These are phyloP conservation scores for Synaphobranchus kaupii DNA, from an alignment of 2,797 vertebrate genomes.

Conservation along the genomic window DNA sequence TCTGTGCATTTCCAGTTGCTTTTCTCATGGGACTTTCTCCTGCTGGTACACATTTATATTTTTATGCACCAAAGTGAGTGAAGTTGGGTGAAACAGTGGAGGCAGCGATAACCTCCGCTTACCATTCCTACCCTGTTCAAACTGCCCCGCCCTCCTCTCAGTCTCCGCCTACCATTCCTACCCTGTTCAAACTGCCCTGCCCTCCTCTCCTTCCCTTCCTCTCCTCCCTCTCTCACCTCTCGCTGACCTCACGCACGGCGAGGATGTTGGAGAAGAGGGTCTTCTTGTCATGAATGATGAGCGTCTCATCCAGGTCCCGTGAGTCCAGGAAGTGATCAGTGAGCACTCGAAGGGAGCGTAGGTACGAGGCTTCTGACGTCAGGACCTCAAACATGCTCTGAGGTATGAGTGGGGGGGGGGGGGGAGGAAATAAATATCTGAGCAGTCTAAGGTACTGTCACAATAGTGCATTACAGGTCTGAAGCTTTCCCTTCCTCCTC, in stretches of 20 bases:
- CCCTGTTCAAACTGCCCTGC: not conserved
- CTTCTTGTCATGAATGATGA: slow-evolving; percentile 72
- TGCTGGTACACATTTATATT: not conserved
- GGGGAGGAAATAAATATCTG: not conserved
- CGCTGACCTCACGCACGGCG: slow-evolving; percentile 73
- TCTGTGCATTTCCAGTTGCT: not conserved
- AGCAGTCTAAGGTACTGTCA: not conserved
- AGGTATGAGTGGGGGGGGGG: slow-evolving; percentile 36
- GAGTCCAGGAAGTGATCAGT: slow-evolving; percentile 74
- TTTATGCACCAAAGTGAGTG: not conserved
- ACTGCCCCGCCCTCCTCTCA: not conserved
- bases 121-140: not conserved
- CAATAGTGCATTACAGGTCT: not conserved
- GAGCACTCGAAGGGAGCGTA: slow-evolving; percentile 72
- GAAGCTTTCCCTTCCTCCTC: not conserved
- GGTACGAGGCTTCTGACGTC: slow-evolving; percentile 76
- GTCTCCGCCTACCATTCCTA: not conserved
- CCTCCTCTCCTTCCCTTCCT: not conserved
- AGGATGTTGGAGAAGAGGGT: slow-evolving; percentile 78
- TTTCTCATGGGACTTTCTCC: not conserved
- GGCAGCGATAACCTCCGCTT: not conserved
- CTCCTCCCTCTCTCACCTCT: slow-evolving; percentile 62
- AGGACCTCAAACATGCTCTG: slow-evolving; percentile 80
- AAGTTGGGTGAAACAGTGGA: not conserved
- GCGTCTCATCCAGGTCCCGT: slow-evolving; percentile 64